A percentile compares a stretch with the other conserved stretches of the same genome.
phyloP scores from a whole-genome alignment of 1,140 invertebrate species.

The Ceratina japonica region DNA sequence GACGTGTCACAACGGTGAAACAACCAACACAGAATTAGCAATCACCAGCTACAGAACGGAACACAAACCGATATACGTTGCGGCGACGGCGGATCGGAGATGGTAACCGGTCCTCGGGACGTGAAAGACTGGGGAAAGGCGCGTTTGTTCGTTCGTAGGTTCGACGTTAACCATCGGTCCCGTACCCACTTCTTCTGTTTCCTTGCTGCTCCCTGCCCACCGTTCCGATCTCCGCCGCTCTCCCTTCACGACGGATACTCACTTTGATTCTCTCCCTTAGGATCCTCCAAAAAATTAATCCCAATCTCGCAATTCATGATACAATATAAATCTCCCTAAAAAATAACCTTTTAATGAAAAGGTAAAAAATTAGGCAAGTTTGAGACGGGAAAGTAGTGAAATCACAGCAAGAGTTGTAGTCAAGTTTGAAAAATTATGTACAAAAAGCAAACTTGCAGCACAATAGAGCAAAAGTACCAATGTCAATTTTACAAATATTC shows the following conservation, averaged over 20 bases:
- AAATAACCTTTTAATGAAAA: too few relatives aligned
- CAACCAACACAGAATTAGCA: not conserved
- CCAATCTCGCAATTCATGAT: constrained; percentile 37
- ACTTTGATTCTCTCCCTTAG: constrained; percentile 50
- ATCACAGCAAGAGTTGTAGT: too few relatives aligned
- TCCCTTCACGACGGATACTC: constrained; percentile 46
- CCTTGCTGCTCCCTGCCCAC: constrained; percentile 56
- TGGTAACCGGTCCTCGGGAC: constrained; percentile 71
- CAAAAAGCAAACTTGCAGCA: too few relatives aligned
- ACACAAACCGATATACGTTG: not conserved
- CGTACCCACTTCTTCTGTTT: constrained; percentile 35
- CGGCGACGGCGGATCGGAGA: constrained; percentile 9
- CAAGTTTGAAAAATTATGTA: too few relatives aligned
- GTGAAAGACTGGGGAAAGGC: constrained; percentile 76
- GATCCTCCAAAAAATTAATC: constrained; percentile 48
- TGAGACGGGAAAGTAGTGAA: too few relatives aligned
- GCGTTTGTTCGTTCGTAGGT: constrained; percentile 55
- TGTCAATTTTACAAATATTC: too few relatives aligned
- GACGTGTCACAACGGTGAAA: not conserved
- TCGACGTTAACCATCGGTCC: constrained; percentile 36
- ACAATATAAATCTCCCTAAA: not conserved
- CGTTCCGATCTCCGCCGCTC: constrained; percentile 66
- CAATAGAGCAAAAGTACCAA: too few relatives aligned
- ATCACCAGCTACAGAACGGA: not conserved
- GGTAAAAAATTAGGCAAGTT: too few relatives aligned